Conservation (phyloP, 2,113 vertebrate genomes). For the Salminus brasiliensis region DNA sequence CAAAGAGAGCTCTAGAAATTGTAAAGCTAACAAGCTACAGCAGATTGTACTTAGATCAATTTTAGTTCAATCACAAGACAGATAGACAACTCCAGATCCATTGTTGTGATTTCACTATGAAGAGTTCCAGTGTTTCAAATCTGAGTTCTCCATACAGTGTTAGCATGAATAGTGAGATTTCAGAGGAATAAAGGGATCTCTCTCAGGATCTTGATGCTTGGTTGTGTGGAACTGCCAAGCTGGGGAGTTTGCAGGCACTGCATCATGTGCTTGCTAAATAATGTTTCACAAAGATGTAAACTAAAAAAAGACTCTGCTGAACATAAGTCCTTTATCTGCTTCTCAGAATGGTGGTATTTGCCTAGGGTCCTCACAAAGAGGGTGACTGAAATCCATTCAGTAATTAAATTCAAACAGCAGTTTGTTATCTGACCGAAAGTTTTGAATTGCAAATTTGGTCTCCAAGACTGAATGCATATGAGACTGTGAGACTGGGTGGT, state of each 20-base stretch:
- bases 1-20: too few species aligned
- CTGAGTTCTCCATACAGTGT: too few species aligned
- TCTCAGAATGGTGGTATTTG: neutral
- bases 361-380: neutral
- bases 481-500: neutral
- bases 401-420: constrained; percentile 1
- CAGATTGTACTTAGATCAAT: too few species aligned
- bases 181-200: neutral
- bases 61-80: too few species aligned
- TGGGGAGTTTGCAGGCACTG: neutral
- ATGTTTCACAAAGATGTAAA: neutral
- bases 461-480: neutral
- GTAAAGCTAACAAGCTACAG: too few species aligned
- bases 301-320: neutral
- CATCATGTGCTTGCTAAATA: neutral
- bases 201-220: neutral
- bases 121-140: too few species aligned
- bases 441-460: constrained; percentile 22
- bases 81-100: too few species aligned
- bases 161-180: too few species aligned
- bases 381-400: neutral
- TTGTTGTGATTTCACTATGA: too few species aligned
- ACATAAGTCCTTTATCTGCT: neutral
- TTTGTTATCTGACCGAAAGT: neutral
- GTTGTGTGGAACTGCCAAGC: neutral